Percentiles rank a stretch among this genome's conserved stretches.
These are phyloP conservation scores for Brienomyrus brachyistius DNA, from an alignment of 2,113 vertebrate genomes.

Conservation along the genomic window DNA sequence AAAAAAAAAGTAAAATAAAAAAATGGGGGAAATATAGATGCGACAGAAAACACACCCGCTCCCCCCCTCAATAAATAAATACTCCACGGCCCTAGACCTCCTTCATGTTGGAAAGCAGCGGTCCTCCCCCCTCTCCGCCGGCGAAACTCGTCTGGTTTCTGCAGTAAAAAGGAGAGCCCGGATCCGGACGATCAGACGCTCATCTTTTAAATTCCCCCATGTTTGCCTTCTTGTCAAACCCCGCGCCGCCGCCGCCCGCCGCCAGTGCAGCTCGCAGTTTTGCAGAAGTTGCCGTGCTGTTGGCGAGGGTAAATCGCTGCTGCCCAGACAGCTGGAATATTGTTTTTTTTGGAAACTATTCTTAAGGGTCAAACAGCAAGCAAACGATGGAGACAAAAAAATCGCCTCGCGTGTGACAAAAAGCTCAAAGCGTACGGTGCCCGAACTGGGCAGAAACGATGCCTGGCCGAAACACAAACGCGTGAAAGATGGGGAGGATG, in stretches of 20 bases:
- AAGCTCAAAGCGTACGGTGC: not conserved
- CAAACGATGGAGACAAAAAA: not conserved
- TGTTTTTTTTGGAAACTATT: not conserved
- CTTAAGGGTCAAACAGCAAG: not conserved
- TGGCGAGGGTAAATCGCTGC: constrained; percentile 23
- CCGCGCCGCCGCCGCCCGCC: constrained; percentile 37
- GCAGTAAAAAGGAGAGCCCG: constrained; percentile 30
- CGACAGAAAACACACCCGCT: constrained; percentile 34
- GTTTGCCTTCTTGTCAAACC: constrained; percentile 42
- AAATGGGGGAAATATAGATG: constrained; percentile 28
- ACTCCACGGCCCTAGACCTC: constrained; percentile 43
- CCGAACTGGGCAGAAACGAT: not conserved
- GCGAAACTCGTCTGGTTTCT: constrained; percentile 32
- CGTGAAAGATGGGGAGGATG: constrained; percentile 9
- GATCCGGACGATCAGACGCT: constrained; percentile 36
- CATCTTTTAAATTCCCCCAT: constrained; percentile 46
- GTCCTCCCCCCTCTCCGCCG: constrained; percentile 44
- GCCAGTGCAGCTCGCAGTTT: constrained; percentile 32
- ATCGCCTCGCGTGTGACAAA: not conserved
- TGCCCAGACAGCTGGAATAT: constrained; percentile 19
- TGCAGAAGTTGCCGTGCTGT: constrained; percentile 39
- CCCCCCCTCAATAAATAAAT: constrained; percentile 47
- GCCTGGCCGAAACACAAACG: not conserved
- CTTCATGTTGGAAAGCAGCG: constrained; percentile 47
- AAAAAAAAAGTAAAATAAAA: constrained; percentile 1